These are phyloP conservation scores for Ianthella basta DNA, from an alignment of 37 sponge, comb jelly and placozoan genomes.

Conservation along the genomic window DNA sequence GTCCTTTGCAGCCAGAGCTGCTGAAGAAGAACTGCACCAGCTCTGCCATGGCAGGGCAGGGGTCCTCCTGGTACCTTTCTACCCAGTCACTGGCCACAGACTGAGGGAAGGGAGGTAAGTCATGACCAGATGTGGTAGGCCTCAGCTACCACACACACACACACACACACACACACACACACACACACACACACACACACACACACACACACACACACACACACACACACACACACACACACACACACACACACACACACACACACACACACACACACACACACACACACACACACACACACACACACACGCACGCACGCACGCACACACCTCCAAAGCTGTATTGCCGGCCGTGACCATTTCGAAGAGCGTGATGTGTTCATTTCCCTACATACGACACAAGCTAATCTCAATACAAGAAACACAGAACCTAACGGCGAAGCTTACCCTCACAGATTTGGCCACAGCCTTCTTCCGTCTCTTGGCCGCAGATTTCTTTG, in stretches of 20 bases:
- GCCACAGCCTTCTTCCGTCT: too few relatives aligned
- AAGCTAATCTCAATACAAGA: too few relatives aligned
- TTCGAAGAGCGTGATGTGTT: not conserved
- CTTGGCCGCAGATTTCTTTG: too few relatives aligned
- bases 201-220: constrained; percentile 23
- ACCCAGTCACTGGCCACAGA: constrained; percentile 87
- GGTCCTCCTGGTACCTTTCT: constrained; percentile 70
- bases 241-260: constrained; percentile 34
- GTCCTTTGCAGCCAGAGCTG: constrained; percentile 87
- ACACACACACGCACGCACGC: constrained; percentile 30
- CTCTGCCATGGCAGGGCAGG: constrained; percentile 74
- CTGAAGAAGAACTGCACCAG: constrained; percentile 84
- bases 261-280: constrained; percentile 36
- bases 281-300: constrained; percentile 32
- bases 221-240: constrained; percentile 32
- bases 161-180: constrained; percentile 1
- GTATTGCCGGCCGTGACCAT: constrained; percentile 19
- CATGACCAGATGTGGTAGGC: not conserved
- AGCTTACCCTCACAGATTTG: too few relatives aligned
- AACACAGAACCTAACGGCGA: too few relatives aligned
- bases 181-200: constrained; percentile 16
- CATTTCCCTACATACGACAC: not conserved
- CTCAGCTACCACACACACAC: not conserved
- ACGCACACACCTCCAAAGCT: constrained; percentile 15
- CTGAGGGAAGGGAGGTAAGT: constrained; percentile 8